Evolutionary conservation across 92 coral and sea anemone species (phyloP).

Genomic region (Hydrozoanthus gracilis): DNA sequence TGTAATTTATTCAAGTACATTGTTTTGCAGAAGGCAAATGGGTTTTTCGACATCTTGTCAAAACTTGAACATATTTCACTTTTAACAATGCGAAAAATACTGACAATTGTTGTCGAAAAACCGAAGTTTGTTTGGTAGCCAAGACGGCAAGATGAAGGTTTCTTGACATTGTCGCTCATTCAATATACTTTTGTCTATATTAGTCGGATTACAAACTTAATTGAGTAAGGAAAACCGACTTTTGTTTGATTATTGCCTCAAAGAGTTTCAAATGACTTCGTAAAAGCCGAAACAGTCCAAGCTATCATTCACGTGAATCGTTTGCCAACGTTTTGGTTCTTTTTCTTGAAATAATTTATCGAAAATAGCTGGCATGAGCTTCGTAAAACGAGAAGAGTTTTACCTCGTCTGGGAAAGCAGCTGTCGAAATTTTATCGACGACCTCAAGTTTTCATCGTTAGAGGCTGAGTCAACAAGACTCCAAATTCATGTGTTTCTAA

Average conservation of each 20-base stretch:
- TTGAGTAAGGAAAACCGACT: not conserved
- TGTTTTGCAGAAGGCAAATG: slow-evolving; percentile 18
- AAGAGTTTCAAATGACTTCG: not conserved
- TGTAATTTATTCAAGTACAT: slow-evolving; percentile 9
- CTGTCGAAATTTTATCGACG: slow-evolving; percentile 92
- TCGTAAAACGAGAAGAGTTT: slow-evolving; percentile 60
- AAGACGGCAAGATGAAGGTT: not conserved
- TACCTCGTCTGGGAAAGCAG: slow-evolving; percentile 96
- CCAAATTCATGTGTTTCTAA: slow-evolving; percentile 78
- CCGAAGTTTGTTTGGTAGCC: slow-evolving; percentile 12
- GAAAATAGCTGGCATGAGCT: not conserved
- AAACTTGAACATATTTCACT: not conserved
- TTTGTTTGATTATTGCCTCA: slow-evolving; percentile 20
- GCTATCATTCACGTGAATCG: not conserved
- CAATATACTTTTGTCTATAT: not conserved
- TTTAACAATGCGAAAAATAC: not conserved
- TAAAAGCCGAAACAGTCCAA: not conserved
- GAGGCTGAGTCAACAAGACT: slow-evolving; percentile 70
- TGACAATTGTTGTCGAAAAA: slow-evolving; percentile 33
- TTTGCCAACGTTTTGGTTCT: not conserved
- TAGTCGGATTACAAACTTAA: slow-evolving; percentile 42
- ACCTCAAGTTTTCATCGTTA: slow-evolving; percentile 63
- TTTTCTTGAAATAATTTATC: not conserved
- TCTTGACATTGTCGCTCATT: slow-evolving; percentile 11
- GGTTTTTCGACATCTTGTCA: slow-evolving; percentile 4